A percentile compares a stretch with the other conserved stretches of the same genome.
phyloP scores from a whole-genome alignment of 2,797 vertebrate genomes.

The Botia kubotai region DNA sequence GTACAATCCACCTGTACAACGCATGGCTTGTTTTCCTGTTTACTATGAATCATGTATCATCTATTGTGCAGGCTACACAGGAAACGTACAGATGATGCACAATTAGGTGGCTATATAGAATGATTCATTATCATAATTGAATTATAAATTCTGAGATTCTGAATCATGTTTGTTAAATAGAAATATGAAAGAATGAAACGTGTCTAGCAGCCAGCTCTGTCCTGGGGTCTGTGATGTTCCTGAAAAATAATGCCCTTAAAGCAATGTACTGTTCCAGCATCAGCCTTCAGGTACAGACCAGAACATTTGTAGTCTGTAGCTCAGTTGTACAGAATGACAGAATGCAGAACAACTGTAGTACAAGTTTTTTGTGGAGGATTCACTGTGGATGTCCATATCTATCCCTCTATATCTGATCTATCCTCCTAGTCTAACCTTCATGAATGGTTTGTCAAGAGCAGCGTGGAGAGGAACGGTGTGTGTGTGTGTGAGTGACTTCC shows the following conservation, averaged over 20 bases:
- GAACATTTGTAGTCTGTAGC: too few species aligned
- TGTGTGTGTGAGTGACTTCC: constrained; percentile 25
- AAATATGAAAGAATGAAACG: too few species aligned
- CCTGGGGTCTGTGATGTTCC: too few species aligned
- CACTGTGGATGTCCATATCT: not conserved
- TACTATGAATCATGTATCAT: not conserved
- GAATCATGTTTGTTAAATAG: too few species aligned
- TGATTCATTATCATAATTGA: too few species aligned
- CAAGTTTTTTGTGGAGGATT: too few species aligned
- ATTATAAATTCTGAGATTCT: too few species aligned
- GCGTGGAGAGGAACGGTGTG: not conserved
- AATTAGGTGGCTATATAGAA: not conserved
- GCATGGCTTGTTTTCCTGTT: not conserved
- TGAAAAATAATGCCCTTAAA: too few species aligned
- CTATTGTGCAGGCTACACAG: not conserved
- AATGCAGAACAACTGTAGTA: not conserved
- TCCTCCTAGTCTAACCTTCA: constrained; percentile 18
- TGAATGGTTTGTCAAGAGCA: constrained; percentile 6
- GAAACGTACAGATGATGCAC: not conserved
- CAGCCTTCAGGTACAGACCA: too few species aligned
- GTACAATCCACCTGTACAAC: not conserved
- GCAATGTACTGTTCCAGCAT: too few species aligned
- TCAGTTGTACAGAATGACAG: not conserved
- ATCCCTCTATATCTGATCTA: not conserved
- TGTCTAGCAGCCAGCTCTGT: too few species aligned